These are phyloP conservation scores for Nemoura dubitans DNA, from an alignment of 2,888 invertebrate species.

Conservation along the genomic window DNA sequence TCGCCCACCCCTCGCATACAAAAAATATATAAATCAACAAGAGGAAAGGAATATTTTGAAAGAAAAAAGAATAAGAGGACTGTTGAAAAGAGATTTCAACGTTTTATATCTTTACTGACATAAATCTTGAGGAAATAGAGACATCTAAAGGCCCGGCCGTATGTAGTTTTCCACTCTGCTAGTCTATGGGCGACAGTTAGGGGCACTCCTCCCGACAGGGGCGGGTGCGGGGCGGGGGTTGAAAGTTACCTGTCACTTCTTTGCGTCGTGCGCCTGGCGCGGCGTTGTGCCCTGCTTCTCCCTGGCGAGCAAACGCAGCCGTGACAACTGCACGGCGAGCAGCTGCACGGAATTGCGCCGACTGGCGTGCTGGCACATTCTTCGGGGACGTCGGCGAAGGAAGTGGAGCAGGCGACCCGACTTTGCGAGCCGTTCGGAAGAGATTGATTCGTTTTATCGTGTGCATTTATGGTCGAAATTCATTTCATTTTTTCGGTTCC, in stretches of 20 bases:
- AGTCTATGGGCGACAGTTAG: slow-evolving; percentile 37
- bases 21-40: neutral
- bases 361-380: too few relatives aligned
- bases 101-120: slow-evolving; percentile 48
- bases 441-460: too few relatives aligned
- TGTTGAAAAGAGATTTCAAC: slow-evolving; percentile 45
- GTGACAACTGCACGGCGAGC: neutral
- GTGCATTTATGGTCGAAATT: too few relatives aligned
- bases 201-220: slow-evolving; percentile 23
- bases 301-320: neutral
- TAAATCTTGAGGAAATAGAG: slow-evolving; percentile 49
- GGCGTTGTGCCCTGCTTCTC: neutral
- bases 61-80: slow-evolving; percentile 30
- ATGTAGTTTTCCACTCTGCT: slow-evolving; percentile 39
- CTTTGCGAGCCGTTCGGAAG: too few relatives aligned
- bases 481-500: too few relatives aligned
- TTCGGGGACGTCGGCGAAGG: too few relatives aligned
- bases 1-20: neutral
- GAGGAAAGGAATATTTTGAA: slow-evolving; percentile 18
- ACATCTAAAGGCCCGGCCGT: slow-evolving; percentile 27
- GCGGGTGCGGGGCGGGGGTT: neutral
- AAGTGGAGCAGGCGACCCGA: too few relatives aligned
- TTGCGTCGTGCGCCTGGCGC: neutral
- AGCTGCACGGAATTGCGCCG: neutral
- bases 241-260: slow-evolving; percentile 33